Evolutionary conservation across 2,113 vertebrate species (phyloP), one percentile per base, ranked within the genome.

Genomic region (Arothron firmamentum): DNA sequence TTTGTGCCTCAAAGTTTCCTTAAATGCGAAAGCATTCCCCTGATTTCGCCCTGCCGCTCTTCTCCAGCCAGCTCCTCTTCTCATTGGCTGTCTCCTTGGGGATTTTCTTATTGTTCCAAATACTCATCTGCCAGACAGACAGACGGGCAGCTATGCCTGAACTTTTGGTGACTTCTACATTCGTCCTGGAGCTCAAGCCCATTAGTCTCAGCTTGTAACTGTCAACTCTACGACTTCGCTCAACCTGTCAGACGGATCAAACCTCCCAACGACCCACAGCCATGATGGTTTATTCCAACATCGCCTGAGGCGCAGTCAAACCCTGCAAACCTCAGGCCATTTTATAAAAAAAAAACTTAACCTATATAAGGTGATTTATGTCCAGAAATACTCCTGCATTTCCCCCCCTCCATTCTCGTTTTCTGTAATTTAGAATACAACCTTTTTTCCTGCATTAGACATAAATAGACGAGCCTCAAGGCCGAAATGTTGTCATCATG

Each of bases 131-230:
- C 49, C 51, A 20, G 55, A 38, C 41, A 50, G 50, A 54, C 45
- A 59, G 67, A 64, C 15, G 18, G 54, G 19, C 64, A 67, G 67
- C 60, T 66, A 64, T 8, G 34, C 65, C 59, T 87, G 78, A 83
- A 85, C 78, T 78, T 58, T 67, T 64, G 16, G 16, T 76, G 80
- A 75, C 85, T 78, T 64, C 67, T 68, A n/a, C 46, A 19, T 70
- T 67, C 9, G 16, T 74, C 75, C 78, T 67, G 16, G 0, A 67
- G 74, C 74, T 15, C 52, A 65, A 66, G 28, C 56, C 55, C 60
- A 62, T 77, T 65, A 67, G 23, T 80, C 59, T 55, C 52, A 12
- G 55, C 75, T 62, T 68, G 66, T 76, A 62, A 53, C 54, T 81
- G 70, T 83, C 80, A 72, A 67, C 11, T 59, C 59, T 38, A 41